Evolutionary conservation across 2,797 vertebrate genomes (phyloP), one percentile per base, ranked within the genome.

Genomic region (Nannoperca obscura): DNA sequence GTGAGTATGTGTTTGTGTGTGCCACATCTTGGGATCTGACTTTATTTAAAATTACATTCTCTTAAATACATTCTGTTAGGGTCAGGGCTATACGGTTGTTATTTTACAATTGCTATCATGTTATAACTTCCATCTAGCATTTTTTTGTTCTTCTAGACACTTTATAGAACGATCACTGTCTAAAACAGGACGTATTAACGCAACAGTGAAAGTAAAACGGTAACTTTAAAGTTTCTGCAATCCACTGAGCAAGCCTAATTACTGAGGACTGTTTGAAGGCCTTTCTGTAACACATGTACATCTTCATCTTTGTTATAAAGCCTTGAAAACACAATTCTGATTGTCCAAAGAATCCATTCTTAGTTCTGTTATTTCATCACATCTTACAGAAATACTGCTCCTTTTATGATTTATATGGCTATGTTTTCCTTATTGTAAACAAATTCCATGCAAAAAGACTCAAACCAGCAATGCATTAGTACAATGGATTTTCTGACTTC

Each of bases 1-100:
- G 24, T 78, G 46, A 77, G 61, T 74, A 34, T n/a, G 24, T 72
- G 54, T 58, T 46, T 66, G 60, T 61, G 38, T 61, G 17, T 5
- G 36, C 17, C 59, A 5, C 53, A 58, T 67, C 20, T 76, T 22
- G 32, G 20, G 30, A 32, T 63, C 19, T 53, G 34, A 34, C 58
- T 54, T 52, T 27, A 4, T 5, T 9, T 34, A 20, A 44, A 64
- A 11, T 22, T 53, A 7, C 22, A 47, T 32, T 61, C 17, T 49
- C 24, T 0, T 27, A 24, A 24, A 42, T 49, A 13, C 17, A 30
- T 63, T 38, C 32, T 32, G 32, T 38, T 38, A 38, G 36, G 36
- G 32, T 38, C 11, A 38, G 36, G 36, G 36, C 11, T 38, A 11
- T 11, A 38, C 0, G 9, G 9, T 38, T 38, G 36, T 19, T 49